Evolutionary conservation across 2,888 invertebrate genomes (phyloP).

Genomic region (Drosophila conformis): DNA sequence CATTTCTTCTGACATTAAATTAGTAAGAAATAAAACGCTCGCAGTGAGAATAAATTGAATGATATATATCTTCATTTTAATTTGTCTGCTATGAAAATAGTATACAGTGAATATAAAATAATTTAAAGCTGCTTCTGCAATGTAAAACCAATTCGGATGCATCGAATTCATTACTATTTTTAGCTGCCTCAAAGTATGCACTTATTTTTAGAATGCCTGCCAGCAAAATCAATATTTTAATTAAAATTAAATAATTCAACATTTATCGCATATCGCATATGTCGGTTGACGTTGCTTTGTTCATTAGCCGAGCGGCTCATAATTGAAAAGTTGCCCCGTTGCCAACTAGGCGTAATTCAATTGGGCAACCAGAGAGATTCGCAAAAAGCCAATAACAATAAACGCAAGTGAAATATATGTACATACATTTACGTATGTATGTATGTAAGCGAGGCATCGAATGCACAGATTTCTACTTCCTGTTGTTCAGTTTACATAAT

Average conservation of each 20-base stretch:
- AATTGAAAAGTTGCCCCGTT: slow-evolving; percentile 63
- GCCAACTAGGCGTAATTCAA: slow-evolving; percentile 62
- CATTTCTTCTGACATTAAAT: not conserved
- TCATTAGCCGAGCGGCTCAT: slow-evolving; percentile 54
- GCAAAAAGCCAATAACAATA: slow-evolving; percentile 60
- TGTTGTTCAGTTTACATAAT: slow-evolving; percentile 56
- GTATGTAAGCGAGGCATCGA: slow-evolving; percentile 3
- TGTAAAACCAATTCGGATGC: not conserved
- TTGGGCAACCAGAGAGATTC: slow-evolving; percentile 39
- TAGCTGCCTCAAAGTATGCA: slow-evolving; percentile 40
- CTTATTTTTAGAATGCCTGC: slow-evolving; percentile 20
- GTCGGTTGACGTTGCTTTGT: slow-evolving; percentile 47
- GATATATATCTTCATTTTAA: not conserved
- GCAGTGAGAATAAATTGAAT: not conserved
- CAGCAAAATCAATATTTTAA: slow-evolving; percentile 53
- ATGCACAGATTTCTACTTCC: slow-evolving; percentile 19
- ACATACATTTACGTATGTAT: not conserved
- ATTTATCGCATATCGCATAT: slow-evolving; percentile 43
- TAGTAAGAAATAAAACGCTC: not conserved
- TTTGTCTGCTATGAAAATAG: not conserved
- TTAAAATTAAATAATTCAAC: slow-evolving; percentile 74
- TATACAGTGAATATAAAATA: not conserved
- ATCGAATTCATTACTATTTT: slow-evolving; percentile 3
- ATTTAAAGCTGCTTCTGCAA: not conserved
- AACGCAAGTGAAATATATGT: slow-evolving; percentile 28